Percentiles rank a stretch among this genome's conserved stretches.
Evolutionary conservation across 2,113 vertebrate genomes (phyloP).

Genomic region (Struthidea cinerea): DNA sequence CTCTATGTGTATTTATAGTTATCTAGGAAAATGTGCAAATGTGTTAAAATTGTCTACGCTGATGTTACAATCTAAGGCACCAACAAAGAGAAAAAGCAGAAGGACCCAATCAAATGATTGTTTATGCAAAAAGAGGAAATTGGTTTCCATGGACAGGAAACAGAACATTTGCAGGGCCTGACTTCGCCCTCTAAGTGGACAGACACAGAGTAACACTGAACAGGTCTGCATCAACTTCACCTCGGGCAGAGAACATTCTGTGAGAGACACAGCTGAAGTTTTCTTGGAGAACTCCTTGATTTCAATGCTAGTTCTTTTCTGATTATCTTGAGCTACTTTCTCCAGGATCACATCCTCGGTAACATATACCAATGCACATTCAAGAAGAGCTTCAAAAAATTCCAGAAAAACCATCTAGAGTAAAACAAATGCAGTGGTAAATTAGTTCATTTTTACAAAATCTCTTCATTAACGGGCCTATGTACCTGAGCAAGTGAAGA

Average conservation of each 20-base stretch:
- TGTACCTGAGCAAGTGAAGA: not conserved
- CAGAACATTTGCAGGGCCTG: not conserved
- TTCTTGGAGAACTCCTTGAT: not conserved
- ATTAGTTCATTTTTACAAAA: not conserved
- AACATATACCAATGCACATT: conserved; percentile 72
- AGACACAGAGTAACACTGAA: not conserved
- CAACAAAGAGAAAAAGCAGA: not conserved
- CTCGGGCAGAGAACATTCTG: not conserved
- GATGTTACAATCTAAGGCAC: not conserved
- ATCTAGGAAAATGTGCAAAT: not conserved
- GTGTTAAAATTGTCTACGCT: not conserved
- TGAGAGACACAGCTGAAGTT: not conserved
- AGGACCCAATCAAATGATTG: not conserved
- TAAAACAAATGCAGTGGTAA: not conserved
- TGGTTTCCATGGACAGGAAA: not conserved
- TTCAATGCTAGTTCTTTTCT: not conserved
- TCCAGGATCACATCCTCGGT: conserved; percentile 10
- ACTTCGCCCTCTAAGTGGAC: not conserved
- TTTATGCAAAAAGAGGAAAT: not conserved
- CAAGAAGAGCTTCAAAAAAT: conserved; percentile 90
- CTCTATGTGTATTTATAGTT: not conserved
- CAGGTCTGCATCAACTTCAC: not conserved
- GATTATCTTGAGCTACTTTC: not conserved
- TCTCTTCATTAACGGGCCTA: not conserved
- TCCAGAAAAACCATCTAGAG: conserved; percentile 89